phyloP scores from a whole-genome alignment of 2,888 invertebrate species.

The Ashinkailepas kermadecensis region DNA sequence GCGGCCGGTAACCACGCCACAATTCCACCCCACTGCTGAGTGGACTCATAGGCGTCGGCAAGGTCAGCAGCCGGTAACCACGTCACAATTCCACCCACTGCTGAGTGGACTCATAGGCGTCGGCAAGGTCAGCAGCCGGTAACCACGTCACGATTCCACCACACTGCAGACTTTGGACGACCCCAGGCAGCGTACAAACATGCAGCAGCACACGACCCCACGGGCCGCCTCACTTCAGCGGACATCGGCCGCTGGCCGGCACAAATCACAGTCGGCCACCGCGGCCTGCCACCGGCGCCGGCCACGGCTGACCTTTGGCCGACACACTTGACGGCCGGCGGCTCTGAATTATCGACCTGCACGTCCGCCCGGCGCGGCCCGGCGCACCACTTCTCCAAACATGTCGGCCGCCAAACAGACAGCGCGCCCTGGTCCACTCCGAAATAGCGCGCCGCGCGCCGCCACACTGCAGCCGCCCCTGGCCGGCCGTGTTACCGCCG shows the following conservation, averaged over 20 bases:
- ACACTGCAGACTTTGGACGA: no score
- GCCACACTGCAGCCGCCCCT: neutral
- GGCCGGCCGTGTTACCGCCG: neutral
- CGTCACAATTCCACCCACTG: no score
- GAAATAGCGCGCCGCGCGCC: constrained; percentile 5
- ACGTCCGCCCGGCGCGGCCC: neutral
- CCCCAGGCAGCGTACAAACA: neutral
- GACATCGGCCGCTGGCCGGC: neutral
- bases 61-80: no score
- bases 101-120: neutral
- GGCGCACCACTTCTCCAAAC: neutral
- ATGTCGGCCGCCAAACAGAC: constrained; percentile 3
- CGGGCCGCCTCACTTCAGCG: neutral
- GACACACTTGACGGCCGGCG: neutral
- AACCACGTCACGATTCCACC: no score
- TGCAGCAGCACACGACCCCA: neutral
- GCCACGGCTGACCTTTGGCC: neutral
- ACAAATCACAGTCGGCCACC: no score
- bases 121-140: neutral
- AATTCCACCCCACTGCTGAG: no score
- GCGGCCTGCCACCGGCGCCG: neutral
- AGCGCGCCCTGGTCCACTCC: neutral
- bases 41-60: no score
- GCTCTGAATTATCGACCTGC: constrained; percentile 11
- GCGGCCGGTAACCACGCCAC: no score